Base-by-base conservation (phyloP, 2,888 invertebrate genomes). In the Volucella inflata region DNA sequence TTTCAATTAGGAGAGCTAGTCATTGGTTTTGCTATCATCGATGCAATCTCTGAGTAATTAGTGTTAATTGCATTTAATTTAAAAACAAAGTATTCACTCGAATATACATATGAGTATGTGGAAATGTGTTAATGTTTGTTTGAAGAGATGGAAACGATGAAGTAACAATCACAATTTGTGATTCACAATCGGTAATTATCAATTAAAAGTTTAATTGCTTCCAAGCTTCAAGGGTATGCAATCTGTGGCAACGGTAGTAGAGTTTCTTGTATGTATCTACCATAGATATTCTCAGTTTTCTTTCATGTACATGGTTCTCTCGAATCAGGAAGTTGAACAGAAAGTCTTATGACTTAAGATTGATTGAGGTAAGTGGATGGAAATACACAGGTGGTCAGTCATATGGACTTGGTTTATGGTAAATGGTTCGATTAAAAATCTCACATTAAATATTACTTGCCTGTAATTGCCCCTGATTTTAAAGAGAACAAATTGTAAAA, bases 41-140 rank as follows among this genome's bases (percentile, higher is more conserved):
- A 38, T 80, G 68, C 80, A 75, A 75, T 75, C 83, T 64, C 67
- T 53, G 46, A 42, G 74, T 84, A 84, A 84, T 84, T 79, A 84
- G 68, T 75, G 83, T 70, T 79, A 75, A 84, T 84, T 84, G 74
- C 75, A 84, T 75, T 84, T 84, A 70, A 84, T 79, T 84, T 79
- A 64, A 68, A 46, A 79, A 84, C 64, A 46, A 71, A 74, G 83
- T 53, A 21, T 21, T 21, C 21, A 21, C 21, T 21, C 21, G 57
- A 79, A 68, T 62, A 44, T 65, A 42, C 53, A 44, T 65, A 42
- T 53, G 68, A 38, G 11, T 21, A 38, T 40, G 30, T 6, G 30
- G n/a, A 38, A 38, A 21, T 21, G 21, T 21, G 21, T 21, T 21
- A 21, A 57, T 57, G 50, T 76, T 57, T 36, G 72, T 67, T 71